phyloP scores from a whole-genome alignment of 1,140 invertebrate species.

The Drosophila ironensis region DNA sequence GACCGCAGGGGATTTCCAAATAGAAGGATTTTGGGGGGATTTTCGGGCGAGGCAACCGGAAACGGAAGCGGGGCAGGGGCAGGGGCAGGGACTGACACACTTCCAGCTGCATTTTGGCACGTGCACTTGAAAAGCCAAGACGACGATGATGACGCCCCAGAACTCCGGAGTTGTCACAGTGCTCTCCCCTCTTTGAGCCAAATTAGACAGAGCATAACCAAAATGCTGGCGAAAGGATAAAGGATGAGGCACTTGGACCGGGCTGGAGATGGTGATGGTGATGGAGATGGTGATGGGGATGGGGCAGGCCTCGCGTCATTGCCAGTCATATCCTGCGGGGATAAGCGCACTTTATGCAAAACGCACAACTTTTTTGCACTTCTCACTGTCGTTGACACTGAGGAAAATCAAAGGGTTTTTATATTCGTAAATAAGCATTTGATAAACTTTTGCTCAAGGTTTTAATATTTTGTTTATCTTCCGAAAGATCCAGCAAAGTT shows the following conservation, averaged over 20 bases:
- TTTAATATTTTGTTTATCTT: too few species aligned
- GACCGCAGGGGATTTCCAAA: slow-evolving; percentile 11
- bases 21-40: too few species aligned
- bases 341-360: slow-evolving; percentile 78
- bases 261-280: neutral
- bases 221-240: too few species aligned
- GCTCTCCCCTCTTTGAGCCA: slow-evolving; percentile 53
- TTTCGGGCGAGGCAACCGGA: neutral
- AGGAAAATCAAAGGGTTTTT: too few species aligned
- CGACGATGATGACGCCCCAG: slow-evolving; percentile 15
- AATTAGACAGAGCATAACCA: slow-evolving; percentile 66
- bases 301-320: slow-evolving; percentile 57
- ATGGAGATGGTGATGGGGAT: slow-evolving; percentile 5
- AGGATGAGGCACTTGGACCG: too few species aligned
- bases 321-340: slow-evolving; percentile 76
- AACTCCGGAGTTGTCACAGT: slow-evolving; percentile 35
- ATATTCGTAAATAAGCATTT: too few species aligned
- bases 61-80: neutral
- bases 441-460: too few species aligned
- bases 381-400: slow-evolving; percentile 2
- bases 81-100: slow-evolving; percentile 59
- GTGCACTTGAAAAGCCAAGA: slow-evolving; percentile 68
- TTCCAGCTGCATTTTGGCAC: slow-evolving; percentile 72
- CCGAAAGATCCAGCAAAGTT: too few species aligned
- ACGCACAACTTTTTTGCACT: slow-evolving; percentile 66